Percentiles rank a stretch among this genome's conserved stretches.
Evolutionary conservation across 2,888 invertebrate genomes (phyloP).

Genomic region (Athrips mouffetella): DNA sequence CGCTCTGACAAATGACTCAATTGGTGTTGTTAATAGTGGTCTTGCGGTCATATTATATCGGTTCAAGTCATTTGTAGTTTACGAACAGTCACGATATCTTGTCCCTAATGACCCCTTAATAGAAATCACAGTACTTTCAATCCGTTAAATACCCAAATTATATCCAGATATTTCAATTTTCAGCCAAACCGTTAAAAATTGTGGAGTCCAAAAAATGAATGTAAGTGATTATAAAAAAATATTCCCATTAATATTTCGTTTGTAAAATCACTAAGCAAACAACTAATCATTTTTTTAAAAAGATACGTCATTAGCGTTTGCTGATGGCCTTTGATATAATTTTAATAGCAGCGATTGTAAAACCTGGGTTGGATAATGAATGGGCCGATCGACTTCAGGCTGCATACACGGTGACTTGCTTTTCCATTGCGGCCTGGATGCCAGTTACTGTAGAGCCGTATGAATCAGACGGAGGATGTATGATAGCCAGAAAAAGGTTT

Average conservation of each 20-base stretch:
- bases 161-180: neutral
- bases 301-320: constrained; percentile 29
- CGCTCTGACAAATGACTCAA: constrained; percentile 71
- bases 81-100: constrained; percentile 49
- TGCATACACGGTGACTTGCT: neutral
- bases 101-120: constrained; percentile 16
- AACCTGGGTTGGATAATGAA: constrained; percentile 40
- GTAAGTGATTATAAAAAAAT: neutral
- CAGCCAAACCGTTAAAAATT: neutral
- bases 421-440: neutral
- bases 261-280: constrained; percentile 11
- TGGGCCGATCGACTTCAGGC: constrained; percentile 32
- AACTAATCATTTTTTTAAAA: constrained; percentile 19
- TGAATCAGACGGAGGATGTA: neutral
- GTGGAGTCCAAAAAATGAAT: neutral
- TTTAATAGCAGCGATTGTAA: constrained; percentile 42
- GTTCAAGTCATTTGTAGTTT: constrained; percentile 39
- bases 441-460: neutral
- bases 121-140: neutral
- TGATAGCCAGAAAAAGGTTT: neutral
- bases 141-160: neutral
- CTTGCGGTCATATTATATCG: constrained; percentile 46
- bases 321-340: constrained; percentile 46
- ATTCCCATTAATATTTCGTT: constrained; percentile 3
- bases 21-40: constrained; percentile 67